These are phyloP conservation scores for Trichechus manatus DNA, from an alignment of 2,113 vertebrate species.

Conservation along the genomic window DNA sequence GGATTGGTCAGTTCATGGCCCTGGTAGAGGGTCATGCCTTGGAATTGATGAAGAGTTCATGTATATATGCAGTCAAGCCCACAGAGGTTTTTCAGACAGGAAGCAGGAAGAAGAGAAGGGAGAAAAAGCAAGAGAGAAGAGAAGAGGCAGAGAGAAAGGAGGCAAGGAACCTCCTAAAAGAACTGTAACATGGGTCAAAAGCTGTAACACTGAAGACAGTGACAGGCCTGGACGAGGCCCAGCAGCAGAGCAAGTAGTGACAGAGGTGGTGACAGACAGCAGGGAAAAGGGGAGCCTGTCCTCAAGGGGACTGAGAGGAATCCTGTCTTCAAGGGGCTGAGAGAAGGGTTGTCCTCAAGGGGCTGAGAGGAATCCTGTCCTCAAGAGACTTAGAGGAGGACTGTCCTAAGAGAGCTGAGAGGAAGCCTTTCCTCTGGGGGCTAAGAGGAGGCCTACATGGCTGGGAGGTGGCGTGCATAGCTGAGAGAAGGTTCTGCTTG, in stretches of 20 bases:
- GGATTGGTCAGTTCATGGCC: background rate
- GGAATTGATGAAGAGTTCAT: background rate
- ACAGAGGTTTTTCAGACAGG: background rate
- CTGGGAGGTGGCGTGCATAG: too few relatives aligned
- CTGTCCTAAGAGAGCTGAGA: too few relatives aligned
- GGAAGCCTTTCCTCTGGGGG: too few relatives aligned
- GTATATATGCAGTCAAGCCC: background rate
- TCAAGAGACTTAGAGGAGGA: too few relatives aligned
- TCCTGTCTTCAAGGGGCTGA: too few relatives aligned
- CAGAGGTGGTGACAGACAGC: background rate
- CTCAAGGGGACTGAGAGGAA: too few relatives aligned
- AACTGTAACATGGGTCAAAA: background rate
- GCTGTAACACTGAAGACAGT: background rate
- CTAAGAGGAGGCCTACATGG: too few relatives aligned
- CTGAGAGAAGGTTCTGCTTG: too few relatives aligned
- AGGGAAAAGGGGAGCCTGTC: background rate
- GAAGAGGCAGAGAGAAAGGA: background rate
- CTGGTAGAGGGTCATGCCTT: background rate
- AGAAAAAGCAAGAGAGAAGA: background rate
- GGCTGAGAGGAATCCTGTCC: too few relatives aligned
- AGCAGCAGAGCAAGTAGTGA: too few relatives aligned
- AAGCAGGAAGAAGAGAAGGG: background rate
- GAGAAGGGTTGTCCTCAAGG: too few relatives aligned
- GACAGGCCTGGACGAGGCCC: background rate
- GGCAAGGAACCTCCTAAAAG: background rate